phyloP scores from a whole-genome alignment of 2,888 invertebrate genomes.

The Allygus modestus region DNA sequence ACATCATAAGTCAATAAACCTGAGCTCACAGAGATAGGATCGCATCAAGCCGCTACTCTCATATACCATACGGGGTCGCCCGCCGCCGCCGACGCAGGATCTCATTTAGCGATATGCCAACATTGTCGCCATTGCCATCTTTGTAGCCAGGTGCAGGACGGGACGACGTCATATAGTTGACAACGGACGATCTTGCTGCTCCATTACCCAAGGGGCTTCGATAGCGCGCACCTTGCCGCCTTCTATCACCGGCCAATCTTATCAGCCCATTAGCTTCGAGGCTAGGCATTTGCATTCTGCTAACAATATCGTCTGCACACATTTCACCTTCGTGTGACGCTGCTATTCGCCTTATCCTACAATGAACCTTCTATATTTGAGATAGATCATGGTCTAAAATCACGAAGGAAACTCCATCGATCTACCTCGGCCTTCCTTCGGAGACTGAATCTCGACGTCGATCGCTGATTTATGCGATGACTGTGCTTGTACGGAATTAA shows the following conservation, averaged over 20 bases:
- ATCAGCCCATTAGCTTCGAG: constrained; percentile 32
- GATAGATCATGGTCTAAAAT: neutral
- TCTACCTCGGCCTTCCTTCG: neutral
- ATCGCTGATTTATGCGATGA: constrained; percentile 43
- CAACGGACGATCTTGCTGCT: constrained; percentile 29
- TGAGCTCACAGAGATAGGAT: neutral
- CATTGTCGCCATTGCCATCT: constrained; percentile 21
- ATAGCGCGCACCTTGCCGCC: constrained; percentile 32
- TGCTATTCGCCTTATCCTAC: neutral
- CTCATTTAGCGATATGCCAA: constrained; percentile 31
- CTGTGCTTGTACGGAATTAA: constrained; percentile 51
- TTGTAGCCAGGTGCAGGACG: neutral
- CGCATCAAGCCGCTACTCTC: constrained; percentile 5
- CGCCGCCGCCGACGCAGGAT: neutral
- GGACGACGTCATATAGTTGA: constrained; percentile 18
- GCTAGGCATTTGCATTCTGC: constrained; percentile 29
- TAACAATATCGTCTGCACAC: constrained; percentile 7
- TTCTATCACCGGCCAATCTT: constrained; percentile 12
- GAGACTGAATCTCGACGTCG: neutral
- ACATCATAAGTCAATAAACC: constrained; percentile 29
- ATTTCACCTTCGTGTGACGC: neutral
- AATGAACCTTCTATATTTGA: neutral
- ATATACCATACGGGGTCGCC: neutral
- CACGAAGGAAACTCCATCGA: neutral
- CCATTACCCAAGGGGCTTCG: neutral